phyloP scores from a whole-genome alignment of 2,888 invertebrate species.

The Thera obeliscata region DNA sequence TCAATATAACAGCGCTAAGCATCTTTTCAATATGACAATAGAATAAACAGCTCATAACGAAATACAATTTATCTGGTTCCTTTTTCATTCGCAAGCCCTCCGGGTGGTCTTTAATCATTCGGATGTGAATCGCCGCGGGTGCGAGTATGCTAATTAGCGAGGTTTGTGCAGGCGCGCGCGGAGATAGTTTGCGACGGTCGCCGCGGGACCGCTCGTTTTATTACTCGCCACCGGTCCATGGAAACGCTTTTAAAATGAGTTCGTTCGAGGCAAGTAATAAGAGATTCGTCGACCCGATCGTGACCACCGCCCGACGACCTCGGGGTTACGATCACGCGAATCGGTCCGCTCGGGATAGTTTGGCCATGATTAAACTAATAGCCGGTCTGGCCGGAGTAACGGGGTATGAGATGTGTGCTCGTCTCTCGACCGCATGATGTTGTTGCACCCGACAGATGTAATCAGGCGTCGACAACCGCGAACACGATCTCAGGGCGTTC shows the following conservation, averaged over 20 bases:
- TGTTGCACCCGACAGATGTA: conserved; percentile 66
- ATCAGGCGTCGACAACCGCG: conserved; percentile 66
- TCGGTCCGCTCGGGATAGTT: conserved; percentile 29
- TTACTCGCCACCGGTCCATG: conserved; percentile 43
- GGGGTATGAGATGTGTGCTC: conserved; percentile 35
- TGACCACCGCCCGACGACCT: conserved; percentile 37
- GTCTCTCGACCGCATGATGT: conserved; percentile 54
- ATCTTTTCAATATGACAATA: conserved; percentile 62
- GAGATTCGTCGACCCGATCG: conserved; percentile 35
- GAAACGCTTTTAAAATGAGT: conserved; percentile 46
- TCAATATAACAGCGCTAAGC: conserved; percentile 57
- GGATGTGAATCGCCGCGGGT: conserved; percentile 47
- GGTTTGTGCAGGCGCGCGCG: conserved; percentile 55
- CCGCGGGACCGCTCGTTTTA: conserved; percentile 47
- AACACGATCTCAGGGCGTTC: conserved; percentile 63
- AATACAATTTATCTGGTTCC: conserved; percentile 46
- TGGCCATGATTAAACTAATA: conserved; percentile 33
- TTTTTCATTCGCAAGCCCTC: conserved; percentile 45
- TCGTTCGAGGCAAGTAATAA: conserved; percentile 20
- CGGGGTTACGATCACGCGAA: conserved; percentile 34
- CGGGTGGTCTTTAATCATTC: conserved; percentile 53
- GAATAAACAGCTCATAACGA: conserved; percentile 44
- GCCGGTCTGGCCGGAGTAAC: conserved; percentile 25
- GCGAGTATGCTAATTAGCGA: conserved; percentile 62
- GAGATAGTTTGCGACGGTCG: conserved; percentile 50